Evolutionary conservation across 2,797 vertebrate species (phyloP).

Genomic region (Leptodactylus fallax): DNA sequence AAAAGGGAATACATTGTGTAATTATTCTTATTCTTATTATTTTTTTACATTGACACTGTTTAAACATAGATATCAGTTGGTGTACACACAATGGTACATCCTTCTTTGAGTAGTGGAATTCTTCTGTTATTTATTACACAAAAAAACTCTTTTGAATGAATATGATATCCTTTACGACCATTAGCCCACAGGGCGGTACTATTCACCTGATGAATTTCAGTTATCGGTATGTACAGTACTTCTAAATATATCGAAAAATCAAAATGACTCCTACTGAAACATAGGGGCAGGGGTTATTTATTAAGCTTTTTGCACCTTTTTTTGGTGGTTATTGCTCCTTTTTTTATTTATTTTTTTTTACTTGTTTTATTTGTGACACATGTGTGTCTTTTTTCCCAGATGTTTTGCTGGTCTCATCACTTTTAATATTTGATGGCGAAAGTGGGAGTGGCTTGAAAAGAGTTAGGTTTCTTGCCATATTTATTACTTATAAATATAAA

Average conservation of each 20-base stretch:
- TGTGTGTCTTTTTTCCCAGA: too few species aligned
- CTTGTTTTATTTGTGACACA: too few species aligned
- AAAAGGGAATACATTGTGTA: slow-evolving; percentile 42
- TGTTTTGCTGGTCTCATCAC: too few species aligned
- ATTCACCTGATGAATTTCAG: not conserved
- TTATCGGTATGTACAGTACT: not conserved
- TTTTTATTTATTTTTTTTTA: too few species aligned
- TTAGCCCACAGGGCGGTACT: not conserved
- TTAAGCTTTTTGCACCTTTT: too few species aligned
- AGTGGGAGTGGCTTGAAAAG: too few species aligned
- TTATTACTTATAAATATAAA: too few species aligned
- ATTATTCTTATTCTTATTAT: slow-evolving; percentile 15
- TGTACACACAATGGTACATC: not conserved
- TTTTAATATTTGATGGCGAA: too few species aligned
- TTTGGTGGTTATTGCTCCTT: too few species aligned
- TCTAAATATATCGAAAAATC: not conserved
- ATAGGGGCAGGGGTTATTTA: too few species aligned
- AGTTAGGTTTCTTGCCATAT: too few species aligned
- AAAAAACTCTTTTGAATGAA: not conserved
- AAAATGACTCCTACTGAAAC: not conserved
- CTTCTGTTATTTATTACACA: slow-evolving; percentile 12
- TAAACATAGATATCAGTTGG: not conserved
- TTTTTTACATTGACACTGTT: slow-evolving; percentile 26
- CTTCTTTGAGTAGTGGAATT: not conserved
- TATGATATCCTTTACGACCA: not conserved